Base-by-base conservation (phyloP, 2,888 invertebrate species). In the Thumatha senex region DNA sequence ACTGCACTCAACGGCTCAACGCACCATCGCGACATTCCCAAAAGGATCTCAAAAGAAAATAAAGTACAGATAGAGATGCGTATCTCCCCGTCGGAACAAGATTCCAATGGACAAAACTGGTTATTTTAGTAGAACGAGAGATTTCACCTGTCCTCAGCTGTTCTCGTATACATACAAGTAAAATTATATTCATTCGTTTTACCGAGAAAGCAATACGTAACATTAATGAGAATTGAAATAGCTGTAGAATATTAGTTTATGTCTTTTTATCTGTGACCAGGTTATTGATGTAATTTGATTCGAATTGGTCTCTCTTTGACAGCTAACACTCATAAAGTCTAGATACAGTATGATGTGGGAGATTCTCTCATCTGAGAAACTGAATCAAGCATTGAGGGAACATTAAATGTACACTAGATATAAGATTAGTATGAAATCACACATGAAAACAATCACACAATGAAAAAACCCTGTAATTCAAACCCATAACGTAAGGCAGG, bases 101-200 rank as follows among this genome's bases (percentile, higher is more conserved):
- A 68, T 58, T 67, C 66, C 63, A 45, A 70, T 39, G 48, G 46
- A 46, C 56, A 65, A 65, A 76, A 85, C 86, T 81, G 83, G 84
- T 83, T 74, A 68, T 84, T 8, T 31, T 82, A 74, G 81, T 84
- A 63, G 84, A 63, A 78, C 84, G 70, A 55, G 57, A 73, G 82
- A 82, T 86, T 86, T 86, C 86, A 84, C 85, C 80, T 80, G 76
- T 67, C 68, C 59, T 51, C 63, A 58, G 63, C 65, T 66, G 62
- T 68, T 67, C 70, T 60, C 64, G 64, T 70, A 71, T n/a, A n/a
- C n/a, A n/a, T n/a, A n/a, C n/a, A 24, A 2, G 5, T 67, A 65
- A 72, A 73, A 70, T 60, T 70, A 66, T 65, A 59, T 55, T 58
- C 58, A 64, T 60, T 58, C 58, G 64, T 58, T 70, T 24, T 65